Evolutionary conservation across 2,113 vertebrate species (phyloP).

Genomic region (Chaenogobius annularis): DNA sequence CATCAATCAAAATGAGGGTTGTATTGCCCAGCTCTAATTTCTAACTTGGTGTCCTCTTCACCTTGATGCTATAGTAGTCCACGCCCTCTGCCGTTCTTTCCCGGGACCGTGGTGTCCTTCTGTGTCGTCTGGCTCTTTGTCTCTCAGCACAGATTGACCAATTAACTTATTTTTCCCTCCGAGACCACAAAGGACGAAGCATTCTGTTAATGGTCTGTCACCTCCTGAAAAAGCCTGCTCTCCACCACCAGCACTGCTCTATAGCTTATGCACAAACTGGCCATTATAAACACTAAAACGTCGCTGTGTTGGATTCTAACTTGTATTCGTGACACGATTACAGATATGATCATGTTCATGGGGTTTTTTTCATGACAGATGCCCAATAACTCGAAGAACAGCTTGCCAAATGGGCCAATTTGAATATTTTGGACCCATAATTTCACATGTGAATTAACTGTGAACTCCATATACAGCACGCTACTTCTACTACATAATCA

Average conservation of each 20-base stretch:
- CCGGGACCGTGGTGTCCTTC: neutral
- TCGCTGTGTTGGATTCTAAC: neutral
- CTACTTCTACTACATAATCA: too few species aligned
- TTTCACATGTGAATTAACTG: too few species aligned
- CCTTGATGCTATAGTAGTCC: neutral
- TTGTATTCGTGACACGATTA: neutral
- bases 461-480: too few species aligned
- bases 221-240: neutral
- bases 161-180: conserved; percentile 14
- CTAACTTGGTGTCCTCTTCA: neutral
- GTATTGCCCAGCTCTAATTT: neutral
- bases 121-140: conserved; percentile 29
- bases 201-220: conserved; percentile 8
- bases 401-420: too few species aligned
- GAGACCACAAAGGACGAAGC: conserved; percentile 15
- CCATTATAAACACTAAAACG: neutral
- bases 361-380: neutral
- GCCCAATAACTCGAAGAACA: neutral
- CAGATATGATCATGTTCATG: neutral
- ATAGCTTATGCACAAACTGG: too few species aligned
- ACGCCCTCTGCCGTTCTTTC: conserved; percentile 5
- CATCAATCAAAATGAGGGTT: too few species aligned
- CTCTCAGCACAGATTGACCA: conserved; percentile 29
- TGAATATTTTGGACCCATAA: too few species aligned
- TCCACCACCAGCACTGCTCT: neutral